A percentile compares a stretch with the other conserved stretches of the same genome.
Evolutionary conservation across 2,113 vertebrate species (phyloP).

Genomic region (Motacilla alba): DNA sequence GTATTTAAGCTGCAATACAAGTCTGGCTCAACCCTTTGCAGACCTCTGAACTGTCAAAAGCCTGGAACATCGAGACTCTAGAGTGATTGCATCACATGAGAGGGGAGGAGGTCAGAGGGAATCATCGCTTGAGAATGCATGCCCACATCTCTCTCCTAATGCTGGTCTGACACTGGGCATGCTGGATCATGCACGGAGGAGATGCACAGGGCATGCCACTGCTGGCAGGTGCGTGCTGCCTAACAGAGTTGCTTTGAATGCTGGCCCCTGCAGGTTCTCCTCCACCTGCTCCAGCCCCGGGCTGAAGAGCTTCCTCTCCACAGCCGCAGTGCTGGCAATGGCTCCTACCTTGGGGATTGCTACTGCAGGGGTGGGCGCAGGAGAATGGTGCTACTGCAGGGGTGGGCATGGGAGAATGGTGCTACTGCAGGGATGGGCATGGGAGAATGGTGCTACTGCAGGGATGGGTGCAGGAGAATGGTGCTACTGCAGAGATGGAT

Average conservation of each 20-base stretch:
- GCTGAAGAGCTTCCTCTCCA: neutral
- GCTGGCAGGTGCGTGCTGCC: neutral
- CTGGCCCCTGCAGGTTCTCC: neutral
- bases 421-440: too few relatives aligned
- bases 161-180: neutral
- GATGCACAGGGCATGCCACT: neutral
- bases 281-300: conserved; percentile 1
- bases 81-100: neutral
- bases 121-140: conserved; percentile 16
- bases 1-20: neutral
- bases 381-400: too few relatives aligned
- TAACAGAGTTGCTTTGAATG: neutral
- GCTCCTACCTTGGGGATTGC: neutral
- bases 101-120: conserved; percentile 21
- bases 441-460: too few relatives aligned
- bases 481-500: neutral
- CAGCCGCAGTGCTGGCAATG: neutral
- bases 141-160: neutral
- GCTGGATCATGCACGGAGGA: neutral
- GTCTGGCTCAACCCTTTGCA: neutral
- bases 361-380: rapidly evolving
- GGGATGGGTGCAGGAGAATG: too few relatives aligned
- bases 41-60: conserved; percentile 11
- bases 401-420: too few relatives aligned
- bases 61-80: neutral